Evolutionary conservation across 1,140 invertebrate species (phyloP), one percentile per base, ranked within the genome.

Genomic region (Pissodes strobi): DNA sequence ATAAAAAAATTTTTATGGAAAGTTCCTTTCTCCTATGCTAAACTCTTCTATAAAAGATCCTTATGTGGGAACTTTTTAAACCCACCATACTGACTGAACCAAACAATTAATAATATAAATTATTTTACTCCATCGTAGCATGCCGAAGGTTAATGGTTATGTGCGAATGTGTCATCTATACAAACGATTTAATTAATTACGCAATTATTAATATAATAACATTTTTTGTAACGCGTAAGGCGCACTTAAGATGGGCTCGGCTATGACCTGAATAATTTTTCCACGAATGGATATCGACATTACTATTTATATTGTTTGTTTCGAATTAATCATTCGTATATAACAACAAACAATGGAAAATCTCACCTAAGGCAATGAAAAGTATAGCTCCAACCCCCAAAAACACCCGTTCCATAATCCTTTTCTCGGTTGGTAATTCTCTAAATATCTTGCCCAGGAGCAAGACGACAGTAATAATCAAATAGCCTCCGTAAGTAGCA

Each of bases 401-500:
- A 2, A 90, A 76, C 57, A 89, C 83, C 3, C 82, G 77, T 78
- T 90, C 88, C 76, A 87, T 77, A 23, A 90, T 84, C 68, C 87
- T 82, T 68, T 82, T 81, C 63, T 83, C 81, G 34, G 81, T 84
- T 27, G 82, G 83, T 61, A 90, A 79, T 76, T 90, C 88, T 22
- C 85, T 84, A 61, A 83, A 82, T 3, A 86, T 75, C 18, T 86
- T 82, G 12, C 83, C 87, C 60, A 90, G 73, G 8, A 90, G 79
- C 18, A 90, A 79, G 15, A 84, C 88, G 21, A 84, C 79, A 10
- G 86, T 88, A 69, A 90, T 86, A 59, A 91, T 87, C 69, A 87
- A 77, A 77, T 88, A 91, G 70, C 87, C 82, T 77, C 86, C 87
- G 79, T 83, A 89, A 69, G 80, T 82, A 58, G 82, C 85, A 64